Evolutionary conservation across 92 coral and sea anemone genomes (phyloP), one percentile per base, ranked within the genome.

Genomic region (Isaurus tuberculatus): DNA sequence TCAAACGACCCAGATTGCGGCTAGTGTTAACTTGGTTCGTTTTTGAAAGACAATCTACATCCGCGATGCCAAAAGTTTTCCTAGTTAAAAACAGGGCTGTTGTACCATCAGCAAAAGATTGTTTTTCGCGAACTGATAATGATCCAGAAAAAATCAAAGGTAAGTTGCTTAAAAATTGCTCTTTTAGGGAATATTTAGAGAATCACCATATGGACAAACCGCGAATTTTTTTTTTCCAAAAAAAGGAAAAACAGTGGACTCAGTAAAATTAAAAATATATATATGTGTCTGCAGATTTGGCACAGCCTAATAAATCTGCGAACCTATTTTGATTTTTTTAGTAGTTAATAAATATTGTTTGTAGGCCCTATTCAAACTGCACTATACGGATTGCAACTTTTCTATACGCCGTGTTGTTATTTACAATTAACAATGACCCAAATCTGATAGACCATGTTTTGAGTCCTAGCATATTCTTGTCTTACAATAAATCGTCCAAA

Each of bases 1-100:
- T 89, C 91, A 75, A 29, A 78, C 61, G 72, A 79, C 90, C 60
- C 90, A 88, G 94, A 88, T 88, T 90, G 83, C 89, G 58, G 40
- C 53, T 60, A 36, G 78, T 68, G 63, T 33, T 67, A 44, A 88
- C 88, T 85, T 36, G 36, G 29, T 51, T 89, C 73, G 58, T 61
- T 66, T 31, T 42, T 77, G 65, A 79, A 33, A 74, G 49, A 67
- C 65, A 53, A 14, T 68, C 37, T 19, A 60, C 70, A 65, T 48
- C 34, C 53, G 83, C 43, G 37, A 94, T 94, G 98, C 98, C 98
- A 0, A 92, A 81, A 72, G 91, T 95, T 5, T 94, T 94, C 79
- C 79, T 94, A 28, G 98, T 94, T 69, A 94, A 94, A 83, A 92
- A 92, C 77, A 65, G 92, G 53, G 85, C 70, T 4, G 30, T 32